Percentiles rank a stretch among this genome's conserved stretches.
Conservation (phyloP, 2,888 invertebrate species). For the Lymantria dispar region DNA sequence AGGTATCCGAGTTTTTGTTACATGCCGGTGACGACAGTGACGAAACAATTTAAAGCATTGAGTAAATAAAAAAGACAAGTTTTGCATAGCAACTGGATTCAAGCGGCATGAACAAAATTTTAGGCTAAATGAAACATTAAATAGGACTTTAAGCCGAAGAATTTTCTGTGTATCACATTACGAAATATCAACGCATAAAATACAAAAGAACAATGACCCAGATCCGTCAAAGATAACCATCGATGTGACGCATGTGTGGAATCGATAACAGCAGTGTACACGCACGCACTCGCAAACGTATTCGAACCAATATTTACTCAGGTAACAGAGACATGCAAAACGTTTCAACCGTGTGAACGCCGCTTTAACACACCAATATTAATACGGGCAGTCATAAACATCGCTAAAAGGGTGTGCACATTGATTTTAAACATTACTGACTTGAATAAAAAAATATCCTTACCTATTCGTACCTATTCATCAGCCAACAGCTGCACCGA, state of each 20-base stretch:
- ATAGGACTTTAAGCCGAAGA: conserved; percentile 14
- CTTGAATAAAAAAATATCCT: conserved; percentile 57
- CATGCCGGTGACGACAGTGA: conserved; percentile 28
- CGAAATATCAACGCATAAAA: conserved; percentile 51
- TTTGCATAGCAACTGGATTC: conserved; percentile 17
- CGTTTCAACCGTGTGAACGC: conserved; percentile 61
- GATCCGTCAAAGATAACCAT: conserved; percentile 77
- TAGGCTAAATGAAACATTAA: neutral
- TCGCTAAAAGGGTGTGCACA: conserved; percentile 49
- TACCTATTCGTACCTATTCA: conserved; percentile 71
- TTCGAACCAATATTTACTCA: conserved; percentile 73
- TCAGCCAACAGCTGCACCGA: conserved; percentile 68
- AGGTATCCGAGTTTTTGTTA: conserved; percentile 42
- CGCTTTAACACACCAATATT: conserved; percentile 45
- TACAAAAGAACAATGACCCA: conserved; percentile 81
- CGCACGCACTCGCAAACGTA: conserved; percentile 70
- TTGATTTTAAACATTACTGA: conserved; percentile 49
- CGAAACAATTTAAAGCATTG: conserved; percentile 26
- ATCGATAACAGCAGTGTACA: conserved; percentile 77
- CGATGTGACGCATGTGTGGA: conserved; percentile 78
- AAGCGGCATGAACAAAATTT: neutral
- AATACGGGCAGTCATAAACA: conserved; percentile 54
- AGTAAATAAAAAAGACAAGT: conserved; percentile 19
- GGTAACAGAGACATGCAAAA: conserved; percentile 69
- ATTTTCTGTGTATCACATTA: conserved; percentile 40